Conservation (phyloP, 1,140 invertebrate genomes). For the Kradibia gibbosae region DNA sequence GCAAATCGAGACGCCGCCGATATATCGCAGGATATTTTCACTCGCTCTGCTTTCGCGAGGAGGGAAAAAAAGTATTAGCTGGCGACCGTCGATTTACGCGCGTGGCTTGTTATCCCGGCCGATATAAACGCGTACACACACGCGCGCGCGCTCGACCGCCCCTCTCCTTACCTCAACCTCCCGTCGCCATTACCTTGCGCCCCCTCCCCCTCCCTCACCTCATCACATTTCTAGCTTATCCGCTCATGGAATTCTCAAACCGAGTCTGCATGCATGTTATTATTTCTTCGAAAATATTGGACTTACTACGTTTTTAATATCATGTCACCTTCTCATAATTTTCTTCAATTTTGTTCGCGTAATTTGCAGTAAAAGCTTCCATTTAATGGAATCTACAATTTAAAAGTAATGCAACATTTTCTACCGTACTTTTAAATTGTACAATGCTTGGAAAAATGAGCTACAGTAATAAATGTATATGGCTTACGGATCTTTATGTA, state of each 20-base stretch:
- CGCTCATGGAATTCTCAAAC: not conserved
- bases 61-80: not conserved
- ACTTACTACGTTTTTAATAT: not conserved
- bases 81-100: not conserved
- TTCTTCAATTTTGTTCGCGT: not conserved
- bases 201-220: too few species aligned
- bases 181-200: too few species aligned
- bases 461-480: too few species aligned
- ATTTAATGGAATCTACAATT: too few species aligned
- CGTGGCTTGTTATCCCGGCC: not conserved
- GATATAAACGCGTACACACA: too few species aligned
- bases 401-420: too few species aligned
- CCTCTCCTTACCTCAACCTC: too few species aligned
- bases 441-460: too few species aligned
- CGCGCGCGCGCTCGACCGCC: too few species aligned
- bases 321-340: not conserved
- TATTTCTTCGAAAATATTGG: not conserved
- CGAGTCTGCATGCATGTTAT: not conserved
- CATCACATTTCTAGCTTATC: not conserved
- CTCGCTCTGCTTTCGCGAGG: constrained; percentile 1
- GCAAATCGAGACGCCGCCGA: not conserved
- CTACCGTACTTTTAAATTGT: too few species aligned
- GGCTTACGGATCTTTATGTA: too few species aligned
- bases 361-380: not conserved
- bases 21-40: not conserved